phyloP scores from a whole-genome alignment of 2,888 invertebrate genomes.

The Leptopilina drosophilae region DNA sequence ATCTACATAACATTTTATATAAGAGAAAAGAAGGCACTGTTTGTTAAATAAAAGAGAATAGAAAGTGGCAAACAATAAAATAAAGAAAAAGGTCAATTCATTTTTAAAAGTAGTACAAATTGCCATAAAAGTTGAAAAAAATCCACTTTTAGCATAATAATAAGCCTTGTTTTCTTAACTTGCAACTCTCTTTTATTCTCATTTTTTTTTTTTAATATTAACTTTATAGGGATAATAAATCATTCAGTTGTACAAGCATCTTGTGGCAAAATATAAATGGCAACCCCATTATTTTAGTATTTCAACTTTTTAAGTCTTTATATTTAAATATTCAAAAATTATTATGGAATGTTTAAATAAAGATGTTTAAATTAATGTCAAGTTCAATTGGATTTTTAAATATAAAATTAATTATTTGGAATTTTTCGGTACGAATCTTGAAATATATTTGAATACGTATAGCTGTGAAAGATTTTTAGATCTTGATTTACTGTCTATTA shows the following conservation, averaged over 20 bases:
- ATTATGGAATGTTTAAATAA: too few species aligned
- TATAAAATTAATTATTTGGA: too few species aligned
- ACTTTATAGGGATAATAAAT: conserved; percentile 11
- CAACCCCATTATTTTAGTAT: too few species aligned
- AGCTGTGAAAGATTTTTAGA: neutral
- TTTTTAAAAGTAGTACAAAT: conserved; percentile 18
- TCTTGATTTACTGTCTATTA: neutral
- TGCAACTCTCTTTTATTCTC: conserved; percentile 10
- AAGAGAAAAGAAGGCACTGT: conserved; percentile 1
- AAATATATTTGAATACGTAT: neutral
- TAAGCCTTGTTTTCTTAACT: neutral
- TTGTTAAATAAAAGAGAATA: conserved; percentile 19
- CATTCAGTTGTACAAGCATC: neutral
- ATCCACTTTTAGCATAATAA: conserved; percentile 9
- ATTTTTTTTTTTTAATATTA: neutral
- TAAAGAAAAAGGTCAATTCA: conserved; percentile 14
- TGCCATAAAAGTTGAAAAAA: conserved; percentile 15
- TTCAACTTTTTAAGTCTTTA: too few species aligned
- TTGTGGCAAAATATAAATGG: neutral
- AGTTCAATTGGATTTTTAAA: too few species aligned
- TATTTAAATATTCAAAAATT: too few species aligned
- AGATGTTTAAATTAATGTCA: too few species aligned
- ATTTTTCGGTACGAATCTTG: too few species aligned
- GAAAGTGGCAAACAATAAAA: conserved; percentile 26
- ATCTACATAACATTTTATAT: conserved; percentile 21